Percentiles rank a stretch among this genome's conserved stretches.
These are phyloP conservation scores for Dasysyrphus albostriatus DNA, from an alignment of 2,888 invertebrate species.

Conservation along the genomic window DNA sequence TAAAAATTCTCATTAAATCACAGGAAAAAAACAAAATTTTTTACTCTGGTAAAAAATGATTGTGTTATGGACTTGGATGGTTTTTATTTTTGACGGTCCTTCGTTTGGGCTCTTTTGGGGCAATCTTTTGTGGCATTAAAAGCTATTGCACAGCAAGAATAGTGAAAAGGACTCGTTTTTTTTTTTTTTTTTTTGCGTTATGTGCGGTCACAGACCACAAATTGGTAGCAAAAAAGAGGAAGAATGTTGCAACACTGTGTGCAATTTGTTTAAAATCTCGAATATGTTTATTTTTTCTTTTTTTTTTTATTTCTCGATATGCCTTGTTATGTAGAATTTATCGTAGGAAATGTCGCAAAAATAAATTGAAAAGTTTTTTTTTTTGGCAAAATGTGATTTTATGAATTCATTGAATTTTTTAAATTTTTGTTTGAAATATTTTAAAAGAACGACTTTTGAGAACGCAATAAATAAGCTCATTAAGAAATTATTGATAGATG, in stretches of 20 bases:
- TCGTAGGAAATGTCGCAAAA: not conserved
- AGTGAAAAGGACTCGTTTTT: not conserved
- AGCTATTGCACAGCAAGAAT: constrained; percentile 36
- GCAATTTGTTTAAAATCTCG: constrained; percentile 37
- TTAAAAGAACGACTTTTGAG: too few relatives aligned
- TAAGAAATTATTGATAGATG: too few relatives aligned
- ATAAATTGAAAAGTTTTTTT: not conserved
- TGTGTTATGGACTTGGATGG: constrained; percentile 16
- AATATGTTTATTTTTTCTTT: constrained; percentile 9
- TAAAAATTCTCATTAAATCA: constrained; percentile 15
- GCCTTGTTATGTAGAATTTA: not conserved
- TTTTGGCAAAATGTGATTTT: not conserved
- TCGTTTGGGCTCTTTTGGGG: not conserved
- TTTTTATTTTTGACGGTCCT: constrained; percentile 11
- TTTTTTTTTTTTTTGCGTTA: constrained; percentile 19
- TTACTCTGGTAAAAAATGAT: not conserved
- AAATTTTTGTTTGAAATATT: too few relatives aligned
- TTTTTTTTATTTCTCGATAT: not conserved
- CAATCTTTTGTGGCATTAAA: constrained; percentile 39
- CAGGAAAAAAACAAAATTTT: constrained; percentile 5
- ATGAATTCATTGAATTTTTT: too few relatives aligned
- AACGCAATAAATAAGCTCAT: too few relatives aligned
- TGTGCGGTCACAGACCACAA: constrained; percentile 55
- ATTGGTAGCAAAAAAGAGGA: constrained; percentile 42
- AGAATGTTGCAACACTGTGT: constrained; percentile 21